Evolutionary conservation across 2,888 invertebrate genomes (phyloP).

Genomic region (Drosophila stalkeri): DNA sequence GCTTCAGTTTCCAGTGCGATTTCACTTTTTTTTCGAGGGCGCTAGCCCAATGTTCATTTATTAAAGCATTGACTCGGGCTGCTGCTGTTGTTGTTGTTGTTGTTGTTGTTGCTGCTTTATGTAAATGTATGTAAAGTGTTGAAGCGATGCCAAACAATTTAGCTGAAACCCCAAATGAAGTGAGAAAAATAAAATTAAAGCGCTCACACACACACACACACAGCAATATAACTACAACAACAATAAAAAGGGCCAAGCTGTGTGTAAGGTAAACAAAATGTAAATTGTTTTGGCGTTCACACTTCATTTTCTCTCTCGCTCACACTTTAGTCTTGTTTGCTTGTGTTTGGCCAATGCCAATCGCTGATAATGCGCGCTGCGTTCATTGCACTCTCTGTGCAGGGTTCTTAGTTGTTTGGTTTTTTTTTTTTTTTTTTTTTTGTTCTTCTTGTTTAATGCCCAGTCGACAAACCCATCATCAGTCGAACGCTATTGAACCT

Average conservation of each 20-base stretch:
- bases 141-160: conserved; percentile 56
- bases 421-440: conserved; percentile 16
- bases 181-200: conserved; percentile 76
- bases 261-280: conserved; percentile 65
- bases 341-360: conserved; percentile 58
- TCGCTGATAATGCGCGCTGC: conserved; percentile 45
- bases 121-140: conserved; percentile 74
- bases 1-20: conserved; percentile 6
- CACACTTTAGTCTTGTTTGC: too few species aligned
- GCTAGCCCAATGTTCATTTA: conserved; percentile 29
- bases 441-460: conserved; percentile 19
- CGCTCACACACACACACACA: conserved; percentile 17
- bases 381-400: conserved; percentile 53
- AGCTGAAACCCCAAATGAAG: conserved; percentile 64
- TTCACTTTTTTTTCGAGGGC: background rate
- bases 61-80: conserved; percentile 42
- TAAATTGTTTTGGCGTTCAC: conserved; percentile 63
- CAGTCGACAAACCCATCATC: conserved; percentile 57
- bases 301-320: conserved; percentile 7
- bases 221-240: background rate
- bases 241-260: conserved; percentile 10
- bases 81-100: background rate
- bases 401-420: background rate
- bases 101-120: conserved; percentile 39
- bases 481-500: conserved; percentile 60